Conservation (phyloP, 2,888 invertebrate species). For the Luffia ferchaultella region DNA sequence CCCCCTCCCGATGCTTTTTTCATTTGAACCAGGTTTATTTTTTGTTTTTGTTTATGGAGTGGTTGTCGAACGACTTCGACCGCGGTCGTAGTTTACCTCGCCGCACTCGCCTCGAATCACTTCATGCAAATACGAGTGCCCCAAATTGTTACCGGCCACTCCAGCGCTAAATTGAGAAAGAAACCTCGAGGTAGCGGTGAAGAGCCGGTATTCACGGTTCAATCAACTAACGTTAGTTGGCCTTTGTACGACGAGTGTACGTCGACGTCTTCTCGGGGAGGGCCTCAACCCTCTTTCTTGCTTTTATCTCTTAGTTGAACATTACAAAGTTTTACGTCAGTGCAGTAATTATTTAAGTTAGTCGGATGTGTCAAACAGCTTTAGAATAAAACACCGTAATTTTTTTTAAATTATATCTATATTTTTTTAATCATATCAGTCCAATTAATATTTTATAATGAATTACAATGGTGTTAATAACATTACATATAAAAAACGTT, state of each 20-base stretch:
- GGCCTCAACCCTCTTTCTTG: not conserved
- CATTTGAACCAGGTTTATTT: not conserved
- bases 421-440: no score
- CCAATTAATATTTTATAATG: no score
- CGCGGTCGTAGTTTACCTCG: slow-evolving; percentile 48
- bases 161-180: slow-evolving; percentile 61
- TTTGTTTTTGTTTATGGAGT: not conserved
- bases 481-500: no score
- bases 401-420: no score
- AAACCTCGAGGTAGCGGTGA: slow-evolving; percentile 48
- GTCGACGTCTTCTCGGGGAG: slow-evolving; percentile 14
- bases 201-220: slow-evolving; percentile 58
- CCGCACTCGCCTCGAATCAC: slow-evolving; percentile 29
- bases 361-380: no score
- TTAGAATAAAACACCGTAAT: no score
- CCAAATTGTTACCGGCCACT: slow-evolving; percentile 45
- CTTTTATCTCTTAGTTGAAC: no score
- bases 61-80: not conserved
- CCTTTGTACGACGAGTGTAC: slow-evolving; percentile 47
- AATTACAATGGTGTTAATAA: no score
- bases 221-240: slow-evolving; percentile 51
- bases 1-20: not conserved
- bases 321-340: no score
- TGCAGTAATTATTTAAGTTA: no score
- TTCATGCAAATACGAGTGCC: slow-evolving; percentile 61